phyloP scores from a whole-genome alignment of 2,888 invertebrate genomes.

The Caenorhabditis parvicauda region DNA sequence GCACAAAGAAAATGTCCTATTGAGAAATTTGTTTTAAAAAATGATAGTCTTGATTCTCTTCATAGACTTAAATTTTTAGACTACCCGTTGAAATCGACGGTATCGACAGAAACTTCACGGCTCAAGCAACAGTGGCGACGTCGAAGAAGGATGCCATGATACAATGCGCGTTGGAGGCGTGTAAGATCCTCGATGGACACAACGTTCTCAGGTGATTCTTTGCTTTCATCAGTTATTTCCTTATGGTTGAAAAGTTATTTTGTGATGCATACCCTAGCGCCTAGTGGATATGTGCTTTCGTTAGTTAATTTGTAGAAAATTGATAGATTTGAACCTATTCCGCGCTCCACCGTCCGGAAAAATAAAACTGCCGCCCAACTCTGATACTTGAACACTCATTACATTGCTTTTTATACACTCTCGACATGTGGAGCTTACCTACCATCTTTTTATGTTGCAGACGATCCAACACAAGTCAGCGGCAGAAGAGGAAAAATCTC shows the following conservation, averaged over 20 bases:
- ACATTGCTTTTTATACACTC: too few relatives aligned
- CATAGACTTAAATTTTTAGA: conserved; percentile 14
- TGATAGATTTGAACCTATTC: too few relatives aligned
- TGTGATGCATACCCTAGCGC: too few relatives aligned
- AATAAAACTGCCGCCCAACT: conserved; percentile 2
- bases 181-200: conserved; percentile 81
- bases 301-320: too few relatives aligned
- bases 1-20: conserved; percentile 9
- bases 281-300: too few relatives aligned
- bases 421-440: neutral
- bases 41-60: neutral
- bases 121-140: conserved; percentile 41
- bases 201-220: conserved; percentile 71
- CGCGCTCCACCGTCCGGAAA: neutral
- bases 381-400: too few relatives aligned
- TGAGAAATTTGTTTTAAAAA: conserved; percentile 14
- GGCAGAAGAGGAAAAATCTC: conserved; percentile 34
- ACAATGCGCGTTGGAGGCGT: conserved; percentile 89
- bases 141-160: conserved; percentile 62
- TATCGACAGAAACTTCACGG: conserved; percentile 35
- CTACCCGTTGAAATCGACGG: conserved; percentile 44
- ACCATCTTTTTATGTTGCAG: conserved; percentile 7
- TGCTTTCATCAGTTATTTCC: neutral
- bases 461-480: conserved; percentile 22
- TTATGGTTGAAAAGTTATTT: neutral